Base-by-base conservation (phyloP, 1,140 invertebrate species). In the Pachypeltis micranthus region DNA sequence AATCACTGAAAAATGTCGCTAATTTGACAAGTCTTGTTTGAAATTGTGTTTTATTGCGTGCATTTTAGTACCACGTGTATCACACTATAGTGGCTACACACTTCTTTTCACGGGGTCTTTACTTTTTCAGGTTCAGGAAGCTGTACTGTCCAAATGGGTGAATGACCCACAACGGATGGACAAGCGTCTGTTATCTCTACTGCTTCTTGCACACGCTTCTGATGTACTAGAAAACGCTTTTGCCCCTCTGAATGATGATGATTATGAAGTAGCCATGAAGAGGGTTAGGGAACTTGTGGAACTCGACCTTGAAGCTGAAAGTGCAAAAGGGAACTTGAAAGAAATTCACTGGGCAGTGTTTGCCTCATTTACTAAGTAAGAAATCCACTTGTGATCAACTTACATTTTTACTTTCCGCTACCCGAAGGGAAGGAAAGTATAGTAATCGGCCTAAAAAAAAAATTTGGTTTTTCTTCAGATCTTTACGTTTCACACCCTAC, bases 161-260 rank as follows among this genome's bases (percentile, higher is more conserved):
- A 98, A 98, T 66, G 95, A 99, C 80, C 87, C 95, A 1, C 93
- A 97, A 69, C 85, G 95, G 62, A 98, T 99, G 85, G 95, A 99
- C 72, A 93, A 90, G 73, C 81, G 96, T 51, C 86, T 92, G 66
- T 76, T 99, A 66, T 87, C 95, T 23, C 79, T 99, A 56, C 85
- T 99, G 70, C 90, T 96, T 74, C 79, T 99, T 59, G 93, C 96
- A 23, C 95, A 99, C 76, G 92, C 95, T 16, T 96, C 95, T 55
- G 96, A 99, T 78, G 96, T 99, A 16, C 79, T 99, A 2, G 97
- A 99, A 78, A 99, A 99, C 78, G 97, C 97, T n/a, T 99, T 99
- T 78, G 93, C 92, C 23, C 94, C 96, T 1, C 80, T 99, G 1
- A 96, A 92, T 44, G 95, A 98, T 75, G 94, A 98, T 71, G 96